Base-by-base conservation (phyloP, 2,888 invertebrate genomes). In the Auanema sp. region DNA sequence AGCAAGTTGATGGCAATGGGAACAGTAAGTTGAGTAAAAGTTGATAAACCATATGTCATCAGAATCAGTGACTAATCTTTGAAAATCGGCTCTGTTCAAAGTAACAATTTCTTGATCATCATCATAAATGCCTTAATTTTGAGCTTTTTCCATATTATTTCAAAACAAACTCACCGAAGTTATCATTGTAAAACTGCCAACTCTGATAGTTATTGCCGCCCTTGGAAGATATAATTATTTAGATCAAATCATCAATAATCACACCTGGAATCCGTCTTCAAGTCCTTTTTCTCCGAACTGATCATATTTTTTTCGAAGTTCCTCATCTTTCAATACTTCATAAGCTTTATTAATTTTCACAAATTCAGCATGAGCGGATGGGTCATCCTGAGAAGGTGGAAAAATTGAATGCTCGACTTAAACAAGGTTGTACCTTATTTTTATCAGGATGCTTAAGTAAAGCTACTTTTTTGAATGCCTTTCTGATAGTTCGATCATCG, bases 1-100 rank as follows among this genome's bases (percentile, higher is more conserved):
- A 1, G 91, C 91, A 74, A 92, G 86, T 69, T 88, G 88, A 83
- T 92, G 92, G 81, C 92, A 93, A 74, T 92, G 92, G 21, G 90
- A 89, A 82, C 92, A 92, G 83, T 90, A 89, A 1, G 92, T 90
- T 0, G 92, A 92, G 85, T 92, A 93, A 84, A 91, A 92, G 85
- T 92, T 92, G 65, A 93, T 88, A 83, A 92, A 91, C 90, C 92
- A 90, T 40, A 90, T 88, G 67, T 90, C 90, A 47, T 62, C 65
- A 1, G 71, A 86, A 53, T 85, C 85, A 25, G 88, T 57, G n/a
- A 90, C 87, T 40, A 85, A 84, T 69, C 85, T 83, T 65, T 87
- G 87, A 87, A 90, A 93, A 81, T 89, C 90, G 65, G 88, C 87
- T 77, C 88, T 88, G 73, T 89, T 90, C 2, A 93, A 85, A 0